These are phyloP conservation scores for Achroia grisella DNA, from an alignment of 1,140 invertebrate species.

Conservation along the genomic window DNA sequence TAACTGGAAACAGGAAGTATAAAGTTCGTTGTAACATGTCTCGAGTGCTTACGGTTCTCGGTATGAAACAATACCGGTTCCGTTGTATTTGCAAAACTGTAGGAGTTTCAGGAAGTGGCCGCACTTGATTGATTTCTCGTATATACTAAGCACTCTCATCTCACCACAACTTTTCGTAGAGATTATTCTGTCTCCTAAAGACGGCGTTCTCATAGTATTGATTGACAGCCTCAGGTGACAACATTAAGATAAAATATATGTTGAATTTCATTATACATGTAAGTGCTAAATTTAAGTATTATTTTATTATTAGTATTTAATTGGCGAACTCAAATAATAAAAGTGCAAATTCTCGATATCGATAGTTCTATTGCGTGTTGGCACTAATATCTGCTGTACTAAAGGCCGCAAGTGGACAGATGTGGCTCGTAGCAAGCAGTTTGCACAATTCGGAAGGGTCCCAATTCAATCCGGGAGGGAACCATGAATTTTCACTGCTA, in stretches of 20 bases:
- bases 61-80: conserved; percentile 71
- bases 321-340: too few species aligned
- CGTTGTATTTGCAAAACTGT: conserved; percentile 61
- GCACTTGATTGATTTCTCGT: conserved; percentile 36
- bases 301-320: too few species aligned
- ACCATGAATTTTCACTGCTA: conserved; percentile 44
- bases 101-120: conserved; percentile 54
- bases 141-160: too few species aligned
- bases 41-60: conserved; percentile 52
- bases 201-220: too few species aligned
- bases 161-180: too few species aligned
- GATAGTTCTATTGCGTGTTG: conserved; percentile 11
- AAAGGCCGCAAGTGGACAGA: conserved; percentile 58
- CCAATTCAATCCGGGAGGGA: conserved; percentile 37
- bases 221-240: too few species aligned
- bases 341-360: conserved; percentile 22
- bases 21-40: conserved; percentile 50
- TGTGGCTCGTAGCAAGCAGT: conserved; percentile 50
- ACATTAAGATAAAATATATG: too few species aligned
- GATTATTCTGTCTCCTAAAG: too few species aligned
- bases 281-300: too few species aligned
- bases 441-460: conserved; percentile 65
- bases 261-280: too few species aligned
- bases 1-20: conserved; percentile 66
- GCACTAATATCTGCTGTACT: conserved; percentile 4